Conservation (phyloP, 2,888 invertebrate genomes). For the Nephrotoma flavescens region DNA sequence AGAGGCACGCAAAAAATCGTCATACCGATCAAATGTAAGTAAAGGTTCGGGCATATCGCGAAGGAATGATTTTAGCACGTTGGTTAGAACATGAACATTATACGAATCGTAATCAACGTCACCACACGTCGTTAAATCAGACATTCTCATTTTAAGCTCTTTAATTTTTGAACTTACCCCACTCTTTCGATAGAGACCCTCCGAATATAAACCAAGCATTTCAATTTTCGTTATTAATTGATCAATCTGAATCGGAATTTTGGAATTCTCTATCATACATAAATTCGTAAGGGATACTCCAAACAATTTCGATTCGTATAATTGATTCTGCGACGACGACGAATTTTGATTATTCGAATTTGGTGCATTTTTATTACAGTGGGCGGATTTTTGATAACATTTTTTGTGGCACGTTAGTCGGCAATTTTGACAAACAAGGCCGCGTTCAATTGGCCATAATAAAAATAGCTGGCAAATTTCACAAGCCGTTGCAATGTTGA, state of each 20-base stretch:
- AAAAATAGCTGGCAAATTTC: conserved; percentile 88
- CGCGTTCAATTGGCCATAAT: conserved; percentile 91
- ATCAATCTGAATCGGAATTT: conserved; percentile 80
- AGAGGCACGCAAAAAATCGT: conserved; percentile 82
- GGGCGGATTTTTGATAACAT: conserved; percentile 63
- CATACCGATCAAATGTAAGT: conserved; percentile 84
- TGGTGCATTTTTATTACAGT: conserved; percentile 61
- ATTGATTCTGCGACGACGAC: conserved; percentile 12
- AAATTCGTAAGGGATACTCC: conserved; percentile 64
- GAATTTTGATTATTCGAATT: conserved; percentile 15
- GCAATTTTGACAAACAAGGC: conserved; percentile 65
- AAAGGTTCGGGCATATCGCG: conserved; percentile 88
- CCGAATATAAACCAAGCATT: conserved; percentile 79
- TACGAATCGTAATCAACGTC: conserved; percentile 60
- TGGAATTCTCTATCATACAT: conserved; percentile 47
- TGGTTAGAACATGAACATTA: conserved; percentile 79
- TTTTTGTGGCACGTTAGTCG: conserved; percentile 90
- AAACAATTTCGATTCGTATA: conserved; percentile 42
- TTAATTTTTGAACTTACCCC: conserved; percentile 73
- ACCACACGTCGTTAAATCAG: conserved; percentile 49
- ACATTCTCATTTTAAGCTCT: conserved; percentile 59
- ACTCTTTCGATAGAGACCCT: conserved; percentile 86
- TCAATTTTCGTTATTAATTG: conserved; percentile 80
- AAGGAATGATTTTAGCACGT: conserved; percentile 77
- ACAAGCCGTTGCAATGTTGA: conserved; percentile 92